These are phyloP conservation scores for Adoxophyes honmai DNA, from an alignment of 1,140 invertebrate species.

Conservation along the genomic window DNA sequence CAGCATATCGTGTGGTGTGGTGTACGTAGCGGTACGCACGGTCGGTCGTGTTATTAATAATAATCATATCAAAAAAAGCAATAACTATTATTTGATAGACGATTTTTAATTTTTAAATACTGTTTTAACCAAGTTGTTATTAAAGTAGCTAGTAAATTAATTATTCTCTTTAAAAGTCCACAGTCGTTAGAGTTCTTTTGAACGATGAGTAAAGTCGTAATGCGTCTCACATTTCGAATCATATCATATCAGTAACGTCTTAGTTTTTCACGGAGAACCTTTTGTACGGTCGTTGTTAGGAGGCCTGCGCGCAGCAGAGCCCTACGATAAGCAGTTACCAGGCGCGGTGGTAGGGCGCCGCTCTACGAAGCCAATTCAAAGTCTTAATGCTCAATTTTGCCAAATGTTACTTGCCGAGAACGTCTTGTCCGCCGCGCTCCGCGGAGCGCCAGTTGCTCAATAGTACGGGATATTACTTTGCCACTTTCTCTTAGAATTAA, in stretches of 20 bases:
- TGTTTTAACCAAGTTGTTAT: slow-evolving; percentile 74
- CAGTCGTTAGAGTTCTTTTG: slow-evolving; percentile 73
- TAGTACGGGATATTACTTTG: slow-evolving; percentile 46
- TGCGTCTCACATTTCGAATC: slow-evolving; percentile 54
- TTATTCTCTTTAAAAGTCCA: slow-evolving; percentile 68
- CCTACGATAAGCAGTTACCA: slow-evolving; percentile 65
- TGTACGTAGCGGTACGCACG: slow-evolving; percentile 17
- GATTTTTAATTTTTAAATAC: slow-evolving; percentile 68
- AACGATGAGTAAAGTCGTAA: slow-evolving; percentile 64
- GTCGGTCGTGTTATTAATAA: slow-evolving; percentile 30
- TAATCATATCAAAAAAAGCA: slow-evolving; percentile 73
- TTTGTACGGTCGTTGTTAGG: slow-evolving; percentile 20
- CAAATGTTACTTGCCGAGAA: slow-evolving; percentile 75
- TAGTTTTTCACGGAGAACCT: slow-evolving; percentile 41
- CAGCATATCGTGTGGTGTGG: slow-evolving; percentile 29
- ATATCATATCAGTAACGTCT: slow-evolving; percentile 65
- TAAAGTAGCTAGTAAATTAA: slow-evolving; percentile 73
- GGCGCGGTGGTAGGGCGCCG: slow-evolving; percentile 59
- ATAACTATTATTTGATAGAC: slow-evolving; percentile 73
- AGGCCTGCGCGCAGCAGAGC: neutral
- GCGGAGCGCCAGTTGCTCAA: slow-evolving; percentile 63
- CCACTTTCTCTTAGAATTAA: slow-evolving; percentile 41
- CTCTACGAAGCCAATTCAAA: slow-evolving; percentile 65
- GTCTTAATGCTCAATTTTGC: slow-evolving; percentile 76
- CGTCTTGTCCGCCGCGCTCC: slow-evolving; percentile 53